Conservation (phyloP, 2,888 invertebrate genomes). For the Polydesmus complanatus region DNA sequence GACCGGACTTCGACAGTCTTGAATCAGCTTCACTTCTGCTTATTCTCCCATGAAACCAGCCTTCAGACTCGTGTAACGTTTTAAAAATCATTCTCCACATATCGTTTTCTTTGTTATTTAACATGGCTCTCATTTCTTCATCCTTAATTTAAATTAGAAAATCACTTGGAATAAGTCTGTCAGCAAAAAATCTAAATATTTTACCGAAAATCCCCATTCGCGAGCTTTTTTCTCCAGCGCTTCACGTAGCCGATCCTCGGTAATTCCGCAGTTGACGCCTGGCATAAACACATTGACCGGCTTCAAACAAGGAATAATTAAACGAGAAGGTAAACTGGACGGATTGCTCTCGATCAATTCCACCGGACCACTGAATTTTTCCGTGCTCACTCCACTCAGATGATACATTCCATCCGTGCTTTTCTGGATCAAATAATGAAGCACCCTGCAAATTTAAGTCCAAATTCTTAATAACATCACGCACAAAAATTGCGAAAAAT, state of each 20-base stretch:
- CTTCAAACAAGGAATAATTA: conserved; percentile 22
- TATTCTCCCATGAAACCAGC: conserved; percentile 36
- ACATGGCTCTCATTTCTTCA: conserved; percentile 19
- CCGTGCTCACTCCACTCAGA: conserved; percentile 22
- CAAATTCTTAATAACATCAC: background rate
- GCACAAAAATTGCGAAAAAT: background rate
- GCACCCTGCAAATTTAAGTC: conserved; percentile 21
- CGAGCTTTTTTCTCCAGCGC: conserved; percentile 21
- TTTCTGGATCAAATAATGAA: conserved; percentile 24
- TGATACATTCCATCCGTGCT: conserved; percentile 22
- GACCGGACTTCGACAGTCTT: conserved; percentile 28
- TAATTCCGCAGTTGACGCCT: conserved; percentile 23
- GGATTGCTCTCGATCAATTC: conserved; percentile 22
- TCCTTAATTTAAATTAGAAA: conserved; percentile 15
- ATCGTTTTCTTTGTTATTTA: conserved; percentile 21
- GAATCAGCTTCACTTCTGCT: conserved; percentile 31
- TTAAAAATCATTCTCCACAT: conserved; percentile 28
- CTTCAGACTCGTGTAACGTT: conserved; percentile 33
- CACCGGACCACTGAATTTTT: conserved; percentile 22
- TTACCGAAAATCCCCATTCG: conserved; percentile 25
- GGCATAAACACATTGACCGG: conserved; percentile 23
- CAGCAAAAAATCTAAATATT: conserved; percentile 1
- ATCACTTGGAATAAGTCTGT: background rate
- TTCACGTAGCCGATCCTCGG: conserved; percentile 21
- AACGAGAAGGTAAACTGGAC: conserved; percentile 22